Conservation (phyloP, 2,113 vertebrate species). For the Nanger granti region DNA sequence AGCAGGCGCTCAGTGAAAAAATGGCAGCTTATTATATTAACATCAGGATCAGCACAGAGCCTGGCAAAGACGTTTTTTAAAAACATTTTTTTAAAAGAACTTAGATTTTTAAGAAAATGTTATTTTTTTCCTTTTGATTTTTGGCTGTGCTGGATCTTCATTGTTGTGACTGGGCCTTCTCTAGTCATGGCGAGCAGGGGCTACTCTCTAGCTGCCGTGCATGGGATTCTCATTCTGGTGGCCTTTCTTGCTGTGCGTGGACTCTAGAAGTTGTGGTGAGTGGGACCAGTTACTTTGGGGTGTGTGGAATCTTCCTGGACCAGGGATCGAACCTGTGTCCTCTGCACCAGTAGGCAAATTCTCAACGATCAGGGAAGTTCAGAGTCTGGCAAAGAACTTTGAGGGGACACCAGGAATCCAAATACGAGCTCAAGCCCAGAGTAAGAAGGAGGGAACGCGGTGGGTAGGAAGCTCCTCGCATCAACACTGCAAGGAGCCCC, state of each 20-base stretch:
- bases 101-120: not conserved
- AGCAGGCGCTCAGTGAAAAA: not conserved
- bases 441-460: not conserved
- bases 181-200: not conserved
- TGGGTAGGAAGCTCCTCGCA: not conserved
- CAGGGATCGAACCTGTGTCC: not conserved
- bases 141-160: not conserved
- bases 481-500: not conserved
- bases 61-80: not conserved
- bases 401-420: not conserved
- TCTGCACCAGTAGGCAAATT: accelerated
- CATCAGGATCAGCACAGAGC: not conserved
- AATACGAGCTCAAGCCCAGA: not conserved
- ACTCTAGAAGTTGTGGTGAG: not conserved
- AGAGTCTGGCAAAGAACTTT: not conserved
- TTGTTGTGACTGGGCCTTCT: not conserved
- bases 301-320: not conserved
- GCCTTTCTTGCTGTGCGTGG: not conserved
- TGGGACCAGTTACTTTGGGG: not conserved
- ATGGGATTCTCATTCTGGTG: not conserved
- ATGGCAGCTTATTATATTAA: not conserved
- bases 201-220: not conserved
- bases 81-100: not conserved
- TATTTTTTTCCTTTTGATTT: not conserved
- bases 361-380: not conserved